Evolutionary conservation across 2,888 invertebrate genomes (phyloP).

Genomic region (Protonemura montana): DNA sequence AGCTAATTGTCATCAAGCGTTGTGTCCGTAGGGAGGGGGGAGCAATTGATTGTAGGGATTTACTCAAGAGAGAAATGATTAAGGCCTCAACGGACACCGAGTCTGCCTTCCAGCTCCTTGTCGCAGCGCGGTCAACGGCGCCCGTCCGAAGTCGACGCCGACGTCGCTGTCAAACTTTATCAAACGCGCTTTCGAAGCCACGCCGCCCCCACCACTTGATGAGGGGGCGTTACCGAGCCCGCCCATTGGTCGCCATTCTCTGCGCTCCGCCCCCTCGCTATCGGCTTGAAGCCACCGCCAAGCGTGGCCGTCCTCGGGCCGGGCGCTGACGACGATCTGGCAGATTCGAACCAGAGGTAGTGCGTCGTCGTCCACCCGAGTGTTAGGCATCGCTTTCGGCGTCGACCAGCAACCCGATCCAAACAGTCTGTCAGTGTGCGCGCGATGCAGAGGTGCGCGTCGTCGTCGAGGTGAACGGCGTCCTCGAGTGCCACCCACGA

Average conservation of each 20-base stretch:
- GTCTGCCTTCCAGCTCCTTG: neutral
- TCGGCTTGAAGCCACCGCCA: neutral
- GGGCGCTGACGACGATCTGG: too few species aligned
- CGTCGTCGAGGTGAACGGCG: slow-evolving; percentile 27
- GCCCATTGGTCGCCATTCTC: slow-evolving; percentile 7
- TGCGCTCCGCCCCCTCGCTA: slow-evolving; percentile 35
- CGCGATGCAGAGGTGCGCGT: neutral
- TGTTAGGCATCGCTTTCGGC: neutral
- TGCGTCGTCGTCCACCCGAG: too few species aligned
- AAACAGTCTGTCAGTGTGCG: neutral
- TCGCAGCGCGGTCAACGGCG: neutral
- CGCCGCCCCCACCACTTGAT: too few species aligned
- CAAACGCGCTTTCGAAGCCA: too few species aligned
- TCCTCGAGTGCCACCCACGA: slow-evolving; percentile 34
- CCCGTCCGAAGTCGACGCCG: too few species aligned
- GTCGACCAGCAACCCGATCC: neutral
- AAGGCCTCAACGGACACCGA: neutral
- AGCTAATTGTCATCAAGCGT: neutral
- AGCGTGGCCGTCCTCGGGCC: neutral
- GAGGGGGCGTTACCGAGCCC: neutral
- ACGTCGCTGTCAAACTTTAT: too few species aligned
- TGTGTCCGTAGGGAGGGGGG: too few species aligned
- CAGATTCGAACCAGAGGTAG: too few species aligned
- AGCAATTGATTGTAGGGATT: neutral
- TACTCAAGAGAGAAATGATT: neutral